Percentiles rank a stretch among this genome's conserved stretches.
These are phyloP conservation scores for Nibea albiflora DNA, from an alignment of 2,113 vertebrate species.

Conservation along the genomic window DNA sequence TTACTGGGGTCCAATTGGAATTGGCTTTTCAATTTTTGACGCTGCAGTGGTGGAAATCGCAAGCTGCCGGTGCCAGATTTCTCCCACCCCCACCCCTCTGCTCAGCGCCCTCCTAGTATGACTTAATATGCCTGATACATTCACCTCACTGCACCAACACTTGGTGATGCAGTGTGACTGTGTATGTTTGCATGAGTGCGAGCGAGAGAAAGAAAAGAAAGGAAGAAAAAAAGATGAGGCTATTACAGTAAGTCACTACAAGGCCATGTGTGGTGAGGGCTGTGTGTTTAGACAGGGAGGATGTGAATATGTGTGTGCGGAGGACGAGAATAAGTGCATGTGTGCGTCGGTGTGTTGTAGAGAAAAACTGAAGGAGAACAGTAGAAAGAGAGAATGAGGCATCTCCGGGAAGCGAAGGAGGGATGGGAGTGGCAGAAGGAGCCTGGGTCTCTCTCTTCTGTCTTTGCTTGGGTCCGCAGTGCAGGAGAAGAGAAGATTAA, in stretches of 20 bases:
- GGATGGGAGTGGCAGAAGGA: conserved; percentile 62
- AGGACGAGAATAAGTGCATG: neutral
- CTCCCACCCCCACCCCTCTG: conserved; percentile 30
- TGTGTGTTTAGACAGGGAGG: conserved; percentile 30
- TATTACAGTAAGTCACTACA: conserved; percentile 61
- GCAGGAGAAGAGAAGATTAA: conserved; percentile 80
- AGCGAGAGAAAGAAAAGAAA: conserved; percentile 34
- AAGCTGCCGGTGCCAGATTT: conserved; percentile 38
- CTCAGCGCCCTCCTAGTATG: conserved; percentile 49
- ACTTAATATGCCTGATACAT: conserved; percentile 80
- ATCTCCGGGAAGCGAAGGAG: conserved; percentile 30
- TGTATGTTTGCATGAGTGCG: conserved; percentile 42
- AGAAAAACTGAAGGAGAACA: conserved; percentile 15
- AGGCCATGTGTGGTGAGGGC: conserved; percentile 46
- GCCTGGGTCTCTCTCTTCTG: conserved; percentile 54
- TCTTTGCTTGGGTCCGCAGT: conserved; percentile 74
- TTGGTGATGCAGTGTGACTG: conserved; percentile 61
- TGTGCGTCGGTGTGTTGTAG: conserved; percentile 13
- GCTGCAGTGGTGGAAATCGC: conserved; percentile 73
- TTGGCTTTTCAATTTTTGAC: conserved; percentile 84
- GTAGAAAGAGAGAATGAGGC: conserved; percentile 30
- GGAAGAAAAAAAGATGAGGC: conserved; percentile 22
- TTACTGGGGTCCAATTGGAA: conserved; percentile 82
- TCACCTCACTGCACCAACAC: conserved; percentile 68
- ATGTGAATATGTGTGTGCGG: neutral